phyloP scores from a whole-genome alignment of 2,888 invertebrate species.

The Caenorhabditis panamensis region DNA sequence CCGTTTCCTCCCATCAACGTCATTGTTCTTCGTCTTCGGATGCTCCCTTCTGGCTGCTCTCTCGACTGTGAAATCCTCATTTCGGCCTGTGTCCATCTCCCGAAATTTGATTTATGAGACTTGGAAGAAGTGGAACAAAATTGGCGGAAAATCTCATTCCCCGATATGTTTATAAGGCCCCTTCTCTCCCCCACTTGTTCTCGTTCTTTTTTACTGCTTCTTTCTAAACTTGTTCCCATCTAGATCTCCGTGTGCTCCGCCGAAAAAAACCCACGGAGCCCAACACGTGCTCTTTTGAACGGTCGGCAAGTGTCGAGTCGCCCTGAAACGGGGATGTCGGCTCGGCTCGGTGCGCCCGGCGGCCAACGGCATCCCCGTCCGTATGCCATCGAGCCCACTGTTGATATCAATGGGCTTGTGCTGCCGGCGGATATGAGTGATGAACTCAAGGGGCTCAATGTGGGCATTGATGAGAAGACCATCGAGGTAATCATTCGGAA shows the following conservation, averaged over 20 bases:
- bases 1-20: slow-evolving; percentile 12
- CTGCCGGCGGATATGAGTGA: slow-evolving; percentile 80
- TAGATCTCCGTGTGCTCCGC: slow-evolving; percentile 4
- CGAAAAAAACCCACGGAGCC: slow-evolving; percentile 1
- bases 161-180: background rate
- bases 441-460: slow-evolving; percentile 78
- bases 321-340: slow-evolving; percentile 59
- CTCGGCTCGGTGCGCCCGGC: slow-evolving; percentile 51
- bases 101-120: slow-evolving; percentile 41
- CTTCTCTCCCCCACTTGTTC: background rate
- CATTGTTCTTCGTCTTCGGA: slow-evolving; percentile 26
- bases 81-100: background rate
- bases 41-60: slow-evolving; percentile 25
- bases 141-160: background rate
- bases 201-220: background rate
- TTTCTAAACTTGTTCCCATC: background rate
- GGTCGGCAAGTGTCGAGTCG: slow-evolving; percentile 6
- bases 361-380: slow-evolving; percentile 64
- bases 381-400: slow-evolving; percentile 63
- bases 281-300: slow-evolving; percentile 7
- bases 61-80: slow-evolving; percentile 47
- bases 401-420: slow-evolving; percentile 75
- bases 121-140: slow-evolving; percentile 2
- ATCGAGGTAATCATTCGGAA: slow-evolving; percentile 64
- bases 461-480: slow-evolving; percentile 75